Evolutionary conservation across 1,140 invertebrate genomes (phyloP), one percentile per base, ranked within the genome.

Genomic region (Lethrus apterus): DNA sequence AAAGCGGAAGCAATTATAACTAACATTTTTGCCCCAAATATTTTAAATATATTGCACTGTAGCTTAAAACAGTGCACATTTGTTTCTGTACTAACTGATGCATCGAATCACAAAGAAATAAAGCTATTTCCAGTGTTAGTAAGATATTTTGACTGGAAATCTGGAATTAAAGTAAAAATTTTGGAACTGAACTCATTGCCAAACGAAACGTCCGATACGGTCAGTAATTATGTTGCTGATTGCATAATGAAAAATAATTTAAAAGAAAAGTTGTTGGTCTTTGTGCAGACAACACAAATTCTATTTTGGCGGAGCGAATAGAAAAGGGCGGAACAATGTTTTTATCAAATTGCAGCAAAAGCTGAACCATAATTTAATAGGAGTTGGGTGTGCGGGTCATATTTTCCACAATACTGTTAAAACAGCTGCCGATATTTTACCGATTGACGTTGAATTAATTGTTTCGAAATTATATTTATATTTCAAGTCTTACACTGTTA

Each of bases 211-310:
- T 29, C 40, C 19, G 24, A 42, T 29, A 42, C 14, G 13, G 17
- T 43, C n/a, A 32, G 17, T 44, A 24, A 48, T 21, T 48, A 48
- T 43, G 31, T 48, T n/a, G 11, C 19, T 29, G 15, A 42, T 14
- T 24, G 40, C 23, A 8, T 26, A 9, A 15, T 26, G n/a, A 13
- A 42, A 23, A 24, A 24, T 42, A 24, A 34, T 33, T 32, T 43
- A 19, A 36, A 43, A 13, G n/a, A 53, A 15, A 64, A 55, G 11
- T 58, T 45, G 44, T 60, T 36, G 49, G 51, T 30, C 57, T 59
- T 30, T 53, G 50, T 34, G 63, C 44, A 19, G 63, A 63, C 36
- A 62, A 64, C 35, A 51, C 51, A 4, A 62, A 63, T 41, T 55
- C 50, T 4, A 64, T 62, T 36, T 62, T 61, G 57, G 56, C 44